Base-by-base conservation (phyloP, 1,140 invertebrate species). In the Drosophila azteca region DNA sequence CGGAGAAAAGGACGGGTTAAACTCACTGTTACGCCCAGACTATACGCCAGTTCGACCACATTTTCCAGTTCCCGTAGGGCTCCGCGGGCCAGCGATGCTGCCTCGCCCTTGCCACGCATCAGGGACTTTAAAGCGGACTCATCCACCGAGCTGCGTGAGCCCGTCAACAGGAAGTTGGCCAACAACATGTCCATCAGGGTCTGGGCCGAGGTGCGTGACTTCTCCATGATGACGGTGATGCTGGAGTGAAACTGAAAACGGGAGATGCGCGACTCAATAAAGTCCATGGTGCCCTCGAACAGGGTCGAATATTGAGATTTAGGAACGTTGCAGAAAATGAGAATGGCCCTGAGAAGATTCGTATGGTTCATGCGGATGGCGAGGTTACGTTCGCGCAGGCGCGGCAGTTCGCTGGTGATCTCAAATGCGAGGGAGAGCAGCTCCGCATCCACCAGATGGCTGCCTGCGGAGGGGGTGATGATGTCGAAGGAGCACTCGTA, bases 401-500 rank as follows among this genome's bases (percentile, higher is more conserved):
- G 92, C 0, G 95, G 94, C 74, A 97, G 93, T 82, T 96, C 94
- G 58, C 94, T 94, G 41, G 96, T 93, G 9, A 97, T 94, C 92
- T 98, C 96, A 92, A 94, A 94, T 0, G 95, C 94, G 24, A 97
- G 93, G 8, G 94, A 94, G n/a, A 98, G 92, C 0, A 98, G 90
- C 90, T 99, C 97, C 2, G 96, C 97, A 92, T 98, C 97, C 13
- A 95, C 94, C 90, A 98, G 93, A 7, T 96, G 92, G 71, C 95
- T 95, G 53, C 94, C 95, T 65, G 93, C 92, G 49, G 92, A 94
- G 2, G 96, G 94, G 17, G 95, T 96, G 9, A 99, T 95, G 69
- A 99, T 97, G 91, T 99, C 98, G 92, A 99, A 99, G 3, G 96
- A 96, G 92, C 97, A 98, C 92, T 98, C 97, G 63, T 95, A 95